Evolutionary conservation across 2,888 invertebrate species (phyloP), one percentile per base, ranked within the genome.

Genomic region (Andricus quercusramuli): DNA sequence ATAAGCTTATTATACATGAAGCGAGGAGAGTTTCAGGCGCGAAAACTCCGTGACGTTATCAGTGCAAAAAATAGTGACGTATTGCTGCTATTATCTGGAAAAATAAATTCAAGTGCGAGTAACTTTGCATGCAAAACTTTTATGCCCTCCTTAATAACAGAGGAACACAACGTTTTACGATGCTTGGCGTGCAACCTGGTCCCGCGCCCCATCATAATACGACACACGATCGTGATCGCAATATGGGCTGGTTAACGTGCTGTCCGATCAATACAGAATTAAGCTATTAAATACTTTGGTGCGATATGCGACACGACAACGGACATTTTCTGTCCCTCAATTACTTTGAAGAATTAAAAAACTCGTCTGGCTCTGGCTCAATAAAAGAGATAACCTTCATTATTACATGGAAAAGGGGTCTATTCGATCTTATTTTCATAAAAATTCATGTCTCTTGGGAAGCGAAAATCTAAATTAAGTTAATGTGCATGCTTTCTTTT

Each of bases 211-310:
- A 77, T 80, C 82, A 81, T 81, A 83, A 84, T 83, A 84, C 77
- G 65, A 70, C 78, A 79, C 83, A 80, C 83, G 84, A 84, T 84
- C 83, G 82, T 82, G 84, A 85, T 84, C 84, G 78, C 82, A 80
- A 83, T 85, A 82, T 83, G 56, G 64, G 77, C 67, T 67, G 82
- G 80, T 82, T 79, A 81, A 80, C 80, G 51, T 70, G 78, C 15
- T 15, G 77, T 62, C 83, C 86, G 88, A 89, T 89, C 89, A 86
- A 89, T 89, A 86, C 83, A 77, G 87, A 87, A 89, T 89, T 89
- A 89, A 89, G 89, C 87, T 88, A 89, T 89, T 89, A 89, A 84
- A 87, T 86, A 85, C 82, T 86, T 83, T 59, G 78, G 79, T 80
- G 80, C 79, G 79, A 83, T 83, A 82, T 83, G 84, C 84, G 83